Evolutionary conservation across 1,140 invertebrate species (phyloP).

Genomic region (Hesperophylax magnus): DNA sequence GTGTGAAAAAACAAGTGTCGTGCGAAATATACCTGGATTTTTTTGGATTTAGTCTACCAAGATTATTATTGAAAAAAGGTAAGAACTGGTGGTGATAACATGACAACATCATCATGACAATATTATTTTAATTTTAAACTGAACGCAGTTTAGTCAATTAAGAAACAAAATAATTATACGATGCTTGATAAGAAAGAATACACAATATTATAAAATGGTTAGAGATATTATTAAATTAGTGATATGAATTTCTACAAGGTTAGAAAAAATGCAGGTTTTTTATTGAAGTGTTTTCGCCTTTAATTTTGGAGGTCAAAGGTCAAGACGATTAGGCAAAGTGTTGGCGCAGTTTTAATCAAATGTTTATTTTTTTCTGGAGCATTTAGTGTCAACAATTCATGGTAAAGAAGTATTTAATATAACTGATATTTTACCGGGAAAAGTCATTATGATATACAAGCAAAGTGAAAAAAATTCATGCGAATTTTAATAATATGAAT

Average conservation of each 20-base stretch:
- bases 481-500: too few species aligned
- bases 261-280: neutral
- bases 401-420: too few species aligned
- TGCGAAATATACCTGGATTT: conserved; percentile 45
- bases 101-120: neutral
- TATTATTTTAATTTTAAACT: neutral
- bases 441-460: too few species aligned
- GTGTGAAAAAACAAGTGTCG: conserved; percentile 36
- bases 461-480: too few species aligned
- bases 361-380: too few species aligned
- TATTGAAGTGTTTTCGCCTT: neutral
- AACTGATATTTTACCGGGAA: too few species aligned
- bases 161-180: neutral
- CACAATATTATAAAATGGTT: neutral
- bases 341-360: too few species aligned
- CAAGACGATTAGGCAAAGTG: neutral
- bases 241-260: neutral
- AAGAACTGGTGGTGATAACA: conserved; percentile 22
- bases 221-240: neutral
- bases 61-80: conserved; percentile 48
- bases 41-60: conserved; percentile 43
- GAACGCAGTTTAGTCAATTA: too few species aligned
- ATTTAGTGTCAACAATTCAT: too few species aligned
- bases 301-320: conserved; percentile 29
- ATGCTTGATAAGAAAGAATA: neutral